A percentile compares a stretch with the other conserved stretches of the same genome.
Conservation (phyloP, 2,113 vertebrate species). For the Petrocephalus microphthalmus region DNA sequence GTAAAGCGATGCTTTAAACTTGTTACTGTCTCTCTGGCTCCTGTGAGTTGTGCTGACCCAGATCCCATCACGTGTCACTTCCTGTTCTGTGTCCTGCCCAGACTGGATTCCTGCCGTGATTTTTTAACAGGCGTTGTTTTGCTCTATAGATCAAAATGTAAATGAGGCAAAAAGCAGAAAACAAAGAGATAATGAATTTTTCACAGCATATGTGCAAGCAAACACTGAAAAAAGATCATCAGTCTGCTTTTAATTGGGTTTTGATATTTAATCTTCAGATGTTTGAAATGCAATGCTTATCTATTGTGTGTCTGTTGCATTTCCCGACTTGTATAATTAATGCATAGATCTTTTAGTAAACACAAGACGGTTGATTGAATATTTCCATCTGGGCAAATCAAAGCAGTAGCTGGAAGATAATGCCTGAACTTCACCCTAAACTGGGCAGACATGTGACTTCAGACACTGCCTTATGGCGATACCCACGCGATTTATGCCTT, state of each 20-base stretch:
- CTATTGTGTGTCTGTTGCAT: conserved; percentile 1
- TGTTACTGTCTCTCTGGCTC: background rate
- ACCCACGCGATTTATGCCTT: background rate
- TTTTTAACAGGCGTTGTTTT: background rate
- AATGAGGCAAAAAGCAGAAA: background rate
- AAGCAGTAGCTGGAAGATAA: background rate
- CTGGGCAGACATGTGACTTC: background rate
- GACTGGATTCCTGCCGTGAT: background rate
- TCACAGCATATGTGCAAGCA: background rate
- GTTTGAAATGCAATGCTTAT: conserved; percentile 9
- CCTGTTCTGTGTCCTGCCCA: background rate
- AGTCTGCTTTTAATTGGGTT: conserved; percentile 15
- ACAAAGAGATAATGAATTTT: background rate
- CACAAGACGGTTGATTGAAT: background rate
- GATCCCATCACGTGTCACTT: background rate
- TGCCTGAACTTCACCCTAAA: background rate
- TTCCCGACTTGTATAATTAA: background rate
- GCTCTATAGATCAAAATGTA: background rate
- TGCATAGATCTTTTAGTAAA: conserved; percentile 5
- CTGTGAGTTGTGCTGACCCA: background rate
- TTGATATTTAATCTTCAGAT: conserved; percentile 16
- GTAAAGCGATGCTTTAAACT: background rate
- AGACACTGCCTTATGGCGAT: background rate
- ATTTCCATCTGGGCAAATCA: conserved; percentile 9
- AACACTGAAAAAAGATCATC: background rate